Base-by-base conservation (phyloP, 2,888 invertebrate species). In the Desoria tigrina region DNA sequence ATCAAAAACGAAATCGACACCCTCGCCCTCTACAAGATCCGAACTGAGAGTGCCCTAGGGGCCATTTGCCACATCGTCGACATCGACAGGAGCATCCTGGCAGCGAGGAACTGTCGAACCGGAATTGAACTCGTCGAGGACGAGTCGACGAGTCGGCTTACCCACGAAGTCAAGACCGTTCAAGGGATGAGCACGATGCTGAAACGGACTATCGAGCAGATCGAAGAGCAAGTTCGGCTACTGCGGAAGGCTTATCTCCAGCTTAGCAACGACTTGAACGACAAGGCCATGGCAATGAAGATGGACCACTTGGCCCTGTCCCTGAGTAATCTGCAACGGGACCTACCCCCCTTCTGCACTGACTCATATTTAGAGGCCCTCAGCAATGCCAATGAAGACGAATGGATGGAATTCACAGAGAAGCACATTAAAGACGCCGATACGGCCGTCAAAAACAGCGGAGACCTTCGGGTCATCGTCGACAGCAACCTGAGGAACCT, bases 121-220 rank as follows among this genome's bases (percentile, higher is more conserved):
- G 45, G 45, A 45, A 45, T 45, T 6, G 45, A 45, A 45, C 21
- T 45, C 9, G 45, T 45, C 45, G 45, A 45, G 16, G 45, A 45
- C 45, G 45, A 18, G 16, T 45, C 45, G 45, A 45, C 45, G n/a
- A 16, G 21, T 6, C 21, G 16, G 6, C 45, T 45, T 45, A 6
- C 16, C n/a, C 6, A 45, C 16, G 45, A 45, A n/a, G 21, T 45
- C n/a, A 16, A 21, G 6, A n/a, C 21, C n/a, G 45, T 45, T n/a
- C 9, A 45, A 18, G 45, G 9, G 21, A 45, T 21, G 45, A 45
- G 4, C 6, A 6, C n/a, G 9, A 18, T 45, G 21, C 45, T 45
- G n/a, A 45, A 45, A 21, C 6, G 45, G 16, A 45, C n/a, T 3
- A 45, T 21, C 16, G n/a, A 45, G 21, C n/a, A 45, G 45, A 16